Evolutionary conservation across 2,797 vertebrate species (phyloP), one percentile per base, ranked within the genome.

Genomic region (Acipenser oxyrinchus): DNA sequence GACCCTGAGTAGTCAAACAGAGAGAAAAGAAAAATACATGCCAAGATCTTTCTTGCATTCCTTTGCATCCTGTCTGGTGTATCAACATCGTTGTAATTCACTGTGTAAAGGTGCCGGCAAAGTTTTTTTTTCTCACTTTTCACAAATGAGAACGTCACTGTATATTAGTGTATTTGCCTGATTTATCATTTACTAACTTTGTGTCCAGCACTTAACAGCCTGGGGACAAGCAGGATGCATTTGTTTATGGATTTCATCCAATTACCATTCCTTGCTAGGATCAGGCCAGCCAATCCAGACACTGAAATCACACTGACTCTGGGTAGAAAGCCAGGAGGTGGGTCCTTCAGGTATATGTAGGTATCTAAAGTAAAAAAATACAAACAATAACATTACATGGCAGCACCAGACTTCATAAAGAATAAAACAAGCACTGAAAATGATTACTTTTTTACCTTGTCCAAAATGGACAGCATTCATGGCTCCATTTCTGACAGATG

Each of bases 311-410:
- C 80, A 64, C 89, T 82, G 6, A 90, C 72, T 79, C 89, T 93
- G 61, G 93, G 92, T 48, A 95, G 74, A 75, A 95, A 97, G 13
- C 90, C 93, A 49, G 85, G 84, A 1, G 95, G 93, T 8, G 94
- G 93, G 73, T 93, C 91, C 82, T 89, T 93, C 76, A 98, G 78
- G 83, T 92, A 97, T 79, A 91, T 75, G 70, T 87, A 97, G 2
- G 87, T 75, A 88, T 94, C 95, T 98, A 72, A 71, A 49, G 77
- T 79, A 55, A 9, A 55, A 55, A 37, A 37, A 18, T 6, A n/a
- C 52, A 55, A 55, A 10, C 9, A 37, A 37, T 2, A 37, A 37
- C 23, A 37, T 37, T 37, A 37, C 23, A 37, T 37, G 23, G 23
- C 23, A 37, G 23, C 23, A 37, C 23, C 23, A 37, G 23, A 37